Evolutionary conservation across 2,113 vertebrate genomes (phyloP).

Genomic region (Zosterops hypoxanthus): DNA sequence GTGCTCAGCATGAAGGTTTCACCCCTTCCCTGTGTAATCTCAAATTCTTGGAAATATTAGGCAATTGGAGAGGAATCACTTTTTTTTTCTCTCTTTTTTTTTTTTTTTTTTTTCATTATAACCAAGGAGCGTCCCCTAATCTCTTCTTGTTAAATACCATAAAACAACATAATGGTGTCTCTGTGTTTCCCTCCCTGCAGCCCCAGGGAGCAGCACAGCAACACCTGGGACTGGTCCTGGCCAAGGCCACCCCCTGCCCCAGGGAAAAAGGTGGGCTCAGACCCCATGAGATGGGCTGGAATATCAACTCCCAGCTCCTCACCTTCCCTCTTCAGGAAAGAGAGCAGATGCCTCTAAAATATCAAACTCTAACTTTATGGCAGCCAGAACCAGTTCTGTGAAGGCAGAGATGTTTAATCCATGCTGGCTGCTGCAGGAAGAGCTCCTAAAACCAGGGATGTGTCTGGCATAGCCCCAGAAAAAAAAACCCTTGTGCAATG

Average conservation of each 20-base stretch:
- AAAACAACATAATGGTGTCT: neutral
- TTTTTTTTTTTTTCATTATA: neutral
- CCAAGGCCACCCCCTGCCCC: neutral
- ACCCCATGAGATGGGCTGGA: neutral
- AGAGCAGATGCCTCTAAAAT: neutral
- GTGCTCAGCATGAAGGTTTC: neutral
- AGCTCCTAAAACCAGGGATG: neutral
- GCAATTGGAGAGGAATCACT: neutral
- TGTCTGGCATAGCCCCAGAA: neutral
- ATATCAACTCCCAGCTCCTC: neutral
- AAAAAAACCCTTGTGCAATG: neutral
- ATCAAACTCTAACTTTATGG: neutral
- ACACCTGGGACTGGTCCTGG: no score
- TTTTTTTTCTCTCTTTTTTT: neutral
- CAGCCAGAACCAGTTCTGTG: neutral
- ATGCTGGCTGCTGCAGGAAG: neutral
- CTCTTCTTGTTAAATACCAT: neutral
- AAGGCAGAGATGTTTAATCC: neutral
- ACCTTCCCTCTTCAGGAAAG: neutral
- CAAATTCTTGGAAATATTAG: neutral
- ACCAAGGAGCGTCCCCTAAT: neutral
- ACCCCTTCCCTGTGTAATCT: neutral
- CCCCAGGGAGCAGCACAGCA: accelerated
- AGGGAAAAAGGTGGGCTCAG: neutral
- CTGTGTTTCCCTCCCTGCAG: neutral